Evolutionary conservation across 53 echinoderm and acorn worm genomes (phyloP).

Genomic region (Holothuria scabra): DNA sequence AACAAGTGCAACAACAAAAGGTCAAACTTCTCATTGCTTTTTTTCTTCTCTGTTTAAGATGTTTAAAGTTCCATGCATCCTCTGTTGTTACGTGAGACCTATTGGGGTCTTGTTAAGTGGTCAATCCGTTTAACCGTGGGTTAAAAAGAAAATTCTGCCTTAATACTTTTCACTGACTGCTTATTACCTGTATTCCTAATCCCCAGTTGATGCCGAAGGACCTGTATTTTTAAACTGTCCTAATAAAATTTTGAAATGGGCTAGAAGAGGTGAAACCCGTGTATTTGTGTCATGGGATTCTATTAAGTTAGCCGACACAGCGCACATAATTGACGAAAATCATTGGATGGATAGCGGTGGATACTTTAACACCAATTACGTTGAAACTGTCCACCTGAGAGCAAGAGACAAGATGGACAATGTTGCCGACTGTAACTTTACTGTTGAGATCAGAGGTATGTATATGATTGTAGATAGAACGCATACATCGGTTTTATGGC

Average conservation of each 20-base stretch:
- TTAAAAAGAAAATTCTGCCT: too few relatives aligned
- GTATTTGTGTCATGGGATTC: neutral
- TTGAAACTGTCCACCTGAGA: neutral
- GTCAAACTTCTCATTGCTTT: too few relatives aligned
- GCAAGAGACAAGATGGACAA: slow-evolving; percentile 60
- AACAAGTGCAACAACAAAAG: too few relatives aligned
- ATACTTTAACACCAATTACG: neutral
- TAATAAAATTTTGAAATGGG: neutral
- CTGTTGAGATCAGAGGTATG: slow-evolving; percentile 66
- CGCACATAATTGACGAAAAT: neutral
- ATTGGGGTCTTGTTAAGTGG: too few relatives aligned
- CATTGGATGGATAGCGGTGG: neutral
- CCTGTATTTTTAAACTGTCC: slow-evolving; percentile 31
- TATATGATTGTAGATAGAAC: too few relatives aligned
- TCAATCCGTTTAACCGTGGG: too few relatives aligned
- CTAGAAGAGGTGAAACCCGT: neutral
- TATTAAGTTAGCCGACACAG: neutral
- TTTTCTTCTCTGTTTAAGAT: too few relatives aligned
- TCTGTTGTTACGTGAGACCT: too few relatives aligned
- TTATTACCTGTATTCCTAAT: too few relatives aligned
- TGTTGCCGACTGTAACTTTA: slow-evolving; percentile 60
- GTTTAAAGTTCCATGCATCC: too few relatives aligned
- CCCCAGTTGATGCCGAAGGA: neutral
- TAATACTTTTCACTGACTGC: too few relatives aligned
- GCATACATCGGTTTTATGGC: too few relatives aligned